Base-by-base conservation (phyloP, 1,140 invertebrate species). In the Vanessa atalanta region DNA sequence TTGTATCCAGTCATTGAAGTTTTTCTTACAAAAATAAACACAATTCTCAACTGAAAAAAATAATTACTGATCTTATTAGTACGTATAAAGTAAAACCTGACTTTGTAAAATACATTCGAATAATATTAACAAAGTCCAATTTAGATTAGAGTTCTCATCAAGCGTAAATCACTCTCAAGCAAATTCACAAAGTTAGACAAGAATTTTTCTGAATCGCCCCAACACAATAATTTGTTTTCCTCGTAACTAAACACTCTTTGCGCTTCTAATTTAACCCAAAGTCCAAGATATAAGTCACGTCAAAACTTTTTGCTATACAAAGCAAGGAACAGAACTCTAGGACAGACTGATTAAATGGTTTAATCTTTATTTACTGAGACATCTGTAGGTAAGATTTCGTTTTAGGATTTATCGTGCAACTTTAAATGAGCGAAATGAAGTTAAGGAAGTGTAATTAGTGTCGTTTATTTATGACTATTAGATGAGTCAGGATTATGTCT, bases 321-420 rank as follows among this genome's bases (percentile, higher is more conserved):
- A 80, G 71, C 80, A 76, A 77, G 76, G 57, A 61, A 77, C 63
- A 75, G 70, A 80, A 75, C 73, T 78, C 72, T 79, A 83, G 84
- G 85, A 83, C 77, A 79, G 81, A 83, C 86, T 88, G 87, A 91
- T 88, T 91, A 88, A 89, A 91, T 88, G 86, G 83, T 88, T 88
- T 90, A 88, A 91, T 88, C 87, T 90, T 89, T 91, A 91, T 91
- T 88, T 89, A 91, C 88, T 83, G 81, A 79, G 80, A 84, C 83
- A 86, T 88, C 82, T 88, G 84, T 88, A 76, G 73, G 75, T 80
- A 85, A 79, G 84, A 86, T 89, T 89, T 84, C 84, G 83, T 84
- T 84, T 85, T 76, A 72, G 80, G 80, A 91, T 91, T 91, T 90
- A 91, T 89, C 81, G 83, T 79, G 66, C 64, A 88, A 90, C 77